Conservation (phyloP, 2,113 vertebrate genomes). For the Archocentrus centrarchus region DNA sequence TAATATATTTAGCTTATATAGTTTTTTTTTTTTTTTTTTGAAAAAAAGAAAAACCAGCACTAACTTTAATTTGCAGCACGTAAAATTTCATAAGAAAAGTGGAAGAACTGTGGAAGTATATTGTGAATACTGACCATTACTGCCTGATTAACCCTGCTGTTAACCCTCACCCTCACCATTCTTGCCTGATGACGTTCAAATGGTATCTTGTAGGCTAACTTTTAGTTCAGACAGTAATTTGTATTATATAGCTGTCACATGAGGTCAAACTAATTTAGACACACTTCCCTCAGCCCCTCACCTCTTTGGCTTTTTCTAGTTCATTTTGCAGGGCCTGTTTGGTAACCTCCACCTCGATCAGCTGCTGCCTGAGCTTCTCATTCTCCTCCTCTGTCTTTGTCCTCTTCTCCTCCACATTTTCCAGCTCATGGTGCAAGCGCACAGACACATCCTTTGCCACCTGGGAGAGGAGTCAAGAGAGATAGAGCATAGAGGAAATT, state of each 20-base stretch:
- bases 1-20: no score
- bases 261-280: neutral
- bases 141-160: neutral
- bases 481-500: neutral
- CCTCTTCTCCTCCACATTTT: constrained; percentile 98
- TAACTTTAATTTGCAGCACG: neutral
- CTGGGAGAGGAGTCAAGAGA: constrained; percentile 66
- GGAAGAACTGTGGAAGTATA: neutral
- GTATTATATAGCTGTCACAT: neutral
- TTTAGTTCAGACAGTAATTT: neutral
- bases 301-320: constrained; percentile 96
- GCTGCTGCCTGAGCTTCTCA: constrained; percentile 93
- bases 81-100: no score
- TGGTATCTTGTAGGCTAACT: neutral
- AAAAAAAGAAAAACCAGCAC: no score
- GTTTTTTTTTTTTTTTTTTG: no score
- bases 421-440: constrained; percentile 95
- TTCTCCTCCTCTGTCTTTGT: constrained; percentile 97
- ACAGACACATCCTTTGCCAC: constrained; percentile 99
- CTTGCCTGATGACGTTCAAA: neutral
- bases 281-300: constrained; percentile 66
- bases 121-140: neutral
- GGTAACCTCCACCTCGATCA: constrained; percentile 95
- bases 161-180: neutral
- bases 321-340: constrained; percentile 97